These are phyloP conservation scores for Picathartes gymnocephalus DNA, from an alignment of 2,113 vertebrate species.

Conservation along the genomic window DNA sequence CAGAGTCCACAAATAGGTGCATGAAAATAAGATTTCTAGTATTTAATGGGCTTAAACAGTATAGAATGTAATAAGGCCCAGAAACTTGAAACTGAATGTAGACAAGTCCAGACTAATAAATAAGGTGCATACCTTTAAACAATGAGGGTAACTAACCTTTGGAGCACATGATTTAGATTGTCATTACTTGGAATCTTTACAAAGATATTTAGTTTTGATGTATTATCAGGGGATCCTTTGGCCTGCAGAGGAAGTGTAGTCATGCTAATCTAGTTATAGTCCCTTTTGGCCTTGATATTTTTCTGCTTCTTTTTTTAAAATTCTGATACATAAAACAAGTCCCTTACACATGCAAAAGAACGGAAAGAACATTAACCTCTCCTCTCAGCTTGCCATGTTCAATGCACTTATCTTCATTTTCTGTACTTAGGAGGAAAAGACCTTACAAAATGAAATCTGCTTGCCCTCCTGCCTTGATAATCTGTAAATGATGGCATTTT, in stretches of 20 bases:
- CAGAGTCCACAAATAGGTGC: background rate
- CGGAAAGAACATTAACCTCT: background rate
- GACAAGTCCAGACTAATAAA: background rate
- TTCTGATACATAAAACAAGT: background rate
- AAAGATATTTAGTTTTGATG: slow-evolving; percentile 6
- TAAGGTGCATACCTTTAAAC: background rate
- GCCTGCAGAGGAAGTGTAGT: background rate
- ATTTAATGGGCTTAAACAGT: background rate
- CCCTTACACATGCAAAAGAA: background rate
- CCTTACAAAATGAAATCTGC: background rate
- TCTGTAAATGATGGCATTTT: slow-evolving; percentile 13
- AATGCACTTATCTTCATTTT: background rate
- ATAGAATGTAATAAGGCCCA: background rate
- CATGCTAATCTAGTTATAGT: background rate
- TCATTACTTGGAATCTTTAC: slow-evolving; percentile 14
- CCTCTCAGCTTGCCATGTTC: background rate
- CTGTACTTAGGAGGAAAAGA: background rate
- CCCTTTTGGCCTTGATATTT: background rate
- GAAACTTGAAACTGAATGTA: background rate
- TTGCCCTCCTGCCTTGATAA: background rate
- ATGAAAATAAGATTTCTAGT: slow-evolving; percentile 4
- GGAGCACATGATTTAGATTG: background rate
- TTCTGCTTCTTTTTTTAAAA: background rate
- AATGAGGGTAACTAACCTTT: background rate
- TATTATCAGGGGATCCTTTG: background rate